Conservation (phyloP, 2,113 vertebrate species). For the Echinops telfairi region DNA sequence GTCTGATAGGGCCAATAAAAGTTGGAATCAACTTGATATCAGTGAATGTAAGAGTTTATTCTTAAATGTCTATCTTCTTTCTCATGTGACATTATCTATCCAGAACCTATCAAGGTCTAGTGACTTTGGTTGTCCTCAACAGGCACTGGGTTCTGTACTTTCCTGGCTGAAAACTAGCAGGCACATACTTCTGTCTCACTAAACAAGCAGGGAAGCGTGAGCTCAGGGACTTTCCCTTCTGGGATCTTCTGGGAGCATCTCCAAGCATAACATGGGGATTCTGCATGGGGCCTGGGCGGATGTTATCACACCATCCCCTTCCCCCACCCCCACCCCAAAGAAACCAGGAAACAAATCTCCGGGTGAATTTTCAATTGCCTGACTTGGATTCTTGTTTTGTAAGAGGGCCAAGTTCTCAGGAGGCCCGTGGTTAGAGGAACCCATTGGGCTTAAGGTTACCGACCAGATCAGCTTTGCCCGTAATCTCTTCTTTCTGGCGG, state of each 20-base stretch:
- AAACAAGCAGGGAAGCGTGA: background rate
- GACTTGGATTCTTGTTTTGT: background rate
- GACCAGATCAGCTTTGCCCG: conserved; percentile 89
- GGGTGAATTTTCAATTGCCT: background rate
- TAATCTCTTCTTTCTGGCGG: conserved; percentile 83
- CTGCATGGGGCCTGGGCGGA: background rate
- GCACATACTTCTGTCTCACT: background rate
- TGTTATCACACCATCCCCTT: background rate
- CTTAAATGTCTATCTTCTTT: background rate
- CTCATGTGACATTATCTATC: background rate
- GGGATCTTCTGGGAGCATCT: background rate
- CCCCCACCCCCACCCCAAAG: too few relatives aligned
- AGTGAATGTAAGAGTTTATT: too few relatives aligned
- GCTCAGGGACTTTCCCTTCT: background rate
- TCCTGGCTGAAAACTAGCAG: background rate
- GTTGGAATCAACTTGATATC: too few relatives aligned
- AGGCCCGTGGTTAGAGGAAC: too few relatives aligned
- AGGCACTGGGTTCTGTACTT: background rate
- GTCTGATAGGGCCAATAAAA: too few relatives aligned
- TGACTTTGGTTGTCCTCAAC: background rate
- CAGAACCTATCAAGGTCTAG: background rate
- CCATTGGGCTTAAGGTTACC: conserved; percentile 73
- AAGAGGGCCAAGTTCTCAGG: background rate
- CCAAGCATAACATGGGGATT: conserved; percentile 20
- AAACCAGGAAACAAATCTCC: conserved; percentile 27